Conservation (phyloP, 2,113 vertebrate species). For the Pluvianellus socialis region DNA sequence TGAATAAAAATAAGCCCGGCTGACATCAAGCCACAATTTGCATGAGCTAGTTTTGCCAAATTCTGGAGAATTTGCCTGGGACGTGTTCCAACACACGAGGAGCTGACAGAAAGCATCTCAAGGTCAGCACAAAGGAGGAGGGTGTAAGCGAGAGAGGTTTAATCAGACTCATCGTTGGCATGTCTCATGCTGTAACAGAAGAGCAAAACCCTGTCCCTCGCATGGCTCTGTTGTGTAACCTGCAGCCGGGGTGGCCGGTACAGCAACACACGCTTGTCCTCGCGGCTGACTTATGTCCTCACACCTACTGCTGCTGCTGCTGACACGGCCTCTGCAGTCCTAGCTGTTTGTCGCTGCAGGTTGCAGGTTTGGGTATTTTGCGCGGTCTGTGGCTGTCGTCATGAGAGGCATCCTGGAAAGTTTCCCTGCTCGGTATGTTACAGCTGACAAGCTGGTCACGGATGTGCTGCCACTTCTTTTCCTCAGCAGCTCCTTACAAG, state of each 20-base stretch:
- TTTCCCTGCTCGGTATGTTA: neutral
- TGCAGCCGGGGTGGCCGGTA: neutral
- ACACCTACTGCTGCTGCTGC: neutral
- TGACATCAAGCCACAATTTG: conserved; percentile 40
- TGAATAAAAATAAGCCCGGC: conserved; percentile 47
- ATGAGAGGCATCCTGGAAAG: neutral
- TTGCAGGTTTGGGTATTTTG: neutral
- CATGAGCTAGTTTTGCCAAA: conserved; percentile 5
- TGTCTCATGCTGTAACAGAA: neutral
- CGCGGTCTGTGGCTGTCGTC: too few species aligned
- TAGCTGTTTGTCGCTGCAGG: neutral
- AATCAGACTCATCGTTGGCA: neutral
- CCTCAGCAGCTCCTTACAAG: neutral
- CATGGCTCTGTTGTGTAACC: neutral
- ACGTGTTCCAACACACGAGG: neutral
- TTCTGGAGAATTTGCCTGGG: conserved; percentile 18
- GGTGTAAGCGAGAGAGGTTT: neutral
- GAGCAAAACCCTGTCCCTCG: neutral
- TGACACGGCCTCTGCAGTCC: neutral
- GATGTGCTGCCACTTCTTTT: neutral
- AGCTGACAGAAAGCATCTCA: conserved; percentile 28
- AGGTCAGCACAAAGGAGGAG: conserved; percentile 9
- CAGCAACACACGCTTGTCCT: neutral
- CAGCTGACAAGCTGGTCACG: neutral
- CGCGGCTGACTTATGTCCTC: neutral